Conservation (phyloP, 2,113 vertebrate genomes). For the Semicossyphus pulcher region DNA sequence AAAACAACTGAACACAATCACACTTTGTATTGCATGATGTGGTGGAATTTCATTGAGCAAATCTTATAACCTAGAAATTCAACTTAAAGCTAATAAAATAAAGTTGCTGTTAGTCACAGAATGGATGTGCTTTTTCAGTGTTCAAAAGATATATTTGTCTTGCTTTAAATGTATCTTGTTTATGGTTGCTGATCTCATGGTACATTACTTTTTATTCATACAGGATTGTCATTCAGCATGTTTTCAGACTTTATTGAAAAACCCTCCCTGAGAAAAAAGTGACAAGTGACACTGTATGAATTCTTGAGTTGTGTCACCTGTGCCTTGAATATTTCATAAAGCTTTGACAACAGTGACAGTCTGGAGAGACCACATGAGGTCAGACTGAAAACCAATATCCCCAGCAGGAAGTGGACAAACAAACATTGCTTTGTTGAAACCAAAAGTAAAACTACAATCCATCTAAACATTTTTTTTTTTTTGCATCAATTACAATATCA, state of each 20-base stretch:
- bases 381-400: constrained; percentile 9
- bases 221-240: not conserved
- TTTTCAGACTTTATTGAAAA: not conserved
- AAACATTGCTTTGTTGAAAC: not conserved
- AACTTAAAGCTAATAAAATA: too few species aligned
- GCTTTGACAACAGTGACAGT: constrained; percentile 15
- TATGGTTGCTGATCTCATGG: not conserved
- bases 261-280: not conserved
- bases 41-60: too few species aligned
- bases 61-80: too few species aligned
- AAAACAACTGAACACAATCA: too few species aligned
- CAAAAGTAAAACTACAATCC: not conserved
- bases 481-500: too few species aligned
- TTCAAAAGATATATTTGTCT: too few species aligned
- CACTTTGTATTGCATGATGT: too few species aligned
- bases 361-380: constrained; percentile 7
- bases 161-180: too few species aligned
- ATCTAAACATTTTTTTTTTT: not conserved
- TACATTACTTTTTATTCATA: not conserved
- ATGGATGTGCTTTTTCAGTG: too few species aligned
- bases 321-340: constrained; percentile 45
- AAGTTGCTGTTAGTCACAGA: too few species aligned
- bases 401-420: not conserved
- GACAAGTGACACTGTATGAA: not conserved
- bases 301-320: constrained; percentile 7